Evolutionary conservation across 37 sponge, comb jelly and placozoan species (phyloP), one percentile per base, ranked within the genome.

Genomic region (Mnemiopsis leidyi): DNA sequence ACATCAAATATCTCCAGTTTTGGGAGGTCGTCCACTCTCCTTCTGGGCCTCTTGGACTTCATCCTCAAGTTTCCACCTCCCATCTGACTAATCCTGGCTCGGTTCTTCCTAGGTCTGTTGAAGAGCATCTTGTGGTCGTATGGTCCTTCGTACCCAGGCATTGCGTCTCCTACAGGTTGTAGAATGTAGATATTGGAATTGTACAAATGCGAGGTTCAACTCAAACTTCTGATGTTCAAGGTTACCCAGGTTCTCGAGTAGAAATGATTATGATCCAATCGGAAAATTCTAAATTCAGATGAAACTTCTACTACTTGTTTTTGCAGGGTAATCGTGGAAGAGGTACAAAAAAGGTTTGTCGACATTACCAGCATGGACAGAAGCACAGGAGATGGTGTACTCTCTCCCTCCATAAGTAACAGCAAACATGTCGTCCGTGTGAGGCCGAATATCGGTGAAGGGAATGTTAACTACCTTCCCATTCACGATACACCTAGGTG

Each of bases 1-100:
- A 71, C 75, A 28, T 71, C 75, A 71, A 71, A 71, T n/a, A 71
- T 71, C 75, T 71, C 75, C 75, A 71, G 75, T 71, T 71, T 71
- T 13, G 75, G 75, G 26, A 71, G 75, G 20, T 71, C 75, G 75
- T 71, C 75, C 25, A 71, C 75, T 28, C 75, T 71, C 20, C 75
- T n/a, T 5, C 75, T n/a, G n/a, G 75, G 75, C 20, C 30, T 71
- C 75, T 71, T 71, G 75, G 21, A 23, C 30, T 71, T 71, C 75
- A 71, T n/a, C 75, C 75, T 71, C 75, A 71, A 28, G 75, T 71
- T 71, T 7, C 75, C 75, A 23, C 75, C 75, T 71, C 75, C 75
- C 25, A 28, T 71, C 75, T 71, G 75, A 28, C 30, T 29, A 18
- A 71, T n/a, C 3, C 75, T 13, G n/a, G 30, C 30, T 71, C 30